These are phyloP conservation scores for Aphis craccivora DNA, from an alignment of 1,140 invertebrate genomes.

Conservation along the genomic window DNA sequence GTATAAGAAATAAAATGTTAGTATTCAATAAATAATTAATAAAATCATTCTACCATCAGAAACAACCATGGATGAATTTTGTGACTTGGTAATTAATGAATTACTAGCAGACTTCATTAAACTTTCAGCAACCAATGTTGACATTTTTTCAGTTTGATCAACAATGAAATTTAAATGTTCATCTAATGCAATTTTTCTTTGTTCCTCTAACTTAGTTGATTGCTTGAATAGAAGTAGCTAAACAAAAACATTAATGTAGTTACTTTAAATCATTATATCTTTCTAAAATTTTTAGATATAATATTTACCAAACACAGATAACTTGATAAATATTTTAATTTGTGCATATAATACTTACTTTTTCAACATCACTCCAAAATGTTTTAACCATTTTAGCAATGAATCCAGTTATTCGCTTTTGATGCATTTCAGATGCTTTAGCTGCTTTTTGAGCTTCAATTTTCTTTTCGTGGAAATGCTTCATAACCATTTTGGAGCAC, in stretches of 20 bases:
- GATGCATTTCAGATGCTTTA: constrained; percentile 86
- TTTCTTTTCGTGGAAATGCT: constrained; percentile 95
- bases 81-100: constrained; percentile 59
- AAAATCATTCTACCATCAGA: constrained; percentile 27
- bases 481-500: constrained; percentile 89
- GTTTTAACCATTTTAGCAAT: constrained; percentile 92
- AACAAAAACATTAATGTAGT: constrained; percentile 60
- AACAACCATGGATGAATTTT: not conserved
- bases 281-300: too few species aligned
- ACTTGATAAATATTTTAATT: too few species aligned
- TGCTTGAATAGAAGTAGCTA: constrained; percentile 94
- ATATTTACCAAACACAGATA: too few species aligned
- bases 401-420: constrained; percentile 86
- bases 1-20: too few species aligned
- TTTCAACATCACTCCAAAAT: constrained; percentile 97
- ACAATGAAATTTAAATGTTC: constrained; percentile 98
- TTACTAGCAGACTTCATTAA: constrained; percentile 73
- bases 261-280: not conserved
- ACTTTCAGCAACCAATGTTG: constrained; percentile 84
- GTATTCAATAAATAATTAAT: not conserved
- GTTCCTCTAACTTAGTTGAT: constrained; percentile 89
- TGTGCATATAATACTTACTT: constrained; percentile 67
- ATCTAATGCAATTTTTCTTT: constrained; percentile 94
- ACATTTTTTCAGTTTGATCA: constrained; percentile 98
- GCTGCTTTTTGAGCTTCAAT: constrained; percentile 87